Evolutionary conservation across 2,888 invertebrate species (phyloP).

Genomic region (Volucella zonaria): DNA sequence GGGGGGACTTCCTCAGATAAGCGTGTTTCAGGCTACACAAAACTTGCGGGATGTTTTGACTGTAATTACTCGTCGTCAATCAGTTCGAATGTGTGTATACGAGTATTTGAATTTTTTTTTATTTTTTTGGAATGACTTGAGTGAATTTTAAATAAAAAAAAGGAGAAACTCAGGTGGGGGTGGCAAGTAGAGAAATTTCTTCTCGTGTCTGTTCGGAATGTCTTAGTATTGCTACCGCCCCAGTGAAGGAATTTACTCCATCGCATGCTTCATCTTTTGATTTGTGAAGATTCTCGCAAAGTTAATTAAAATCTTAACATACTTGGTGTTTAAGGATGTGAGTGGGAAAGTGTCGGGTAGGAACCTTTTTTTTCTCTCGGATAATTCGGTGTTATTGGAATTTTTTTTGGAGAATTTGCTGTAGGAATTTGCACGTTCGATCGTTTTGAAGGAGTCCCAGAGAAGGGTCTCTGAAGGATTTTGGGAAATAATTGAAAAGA

Average conservation of each 20-base stretch:
- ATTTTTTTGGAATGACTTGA: background rate
- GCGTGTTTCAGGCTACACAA: background rate
- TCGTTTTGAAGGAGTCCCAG: background rate
- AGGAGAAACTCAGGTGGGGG: background rate
- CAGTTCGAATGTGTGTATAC: background rate
- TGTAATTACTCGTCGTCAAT: slow-evolving; percentile 41
- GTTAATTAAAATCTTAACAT: slow-evolving; percentile 56
- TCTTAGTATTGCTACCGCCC: background rate
- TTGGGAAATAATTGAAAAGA: slow-evolving; percentile 2
- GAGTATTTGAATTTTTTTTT: background rate
- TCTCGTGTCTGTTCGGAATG: background rate
- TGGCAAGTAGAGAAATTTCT: slow-evolving; percentile 7
- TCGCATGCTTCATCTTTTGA: background rate
- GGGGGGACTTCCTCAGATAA: background rate
- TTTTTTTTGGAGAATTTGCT: slow-evolving; percentile 8
- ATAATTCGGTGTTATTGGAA: slow-evolving; percentile 7
- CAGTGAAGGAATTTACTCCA: slow-evolving; percentile 11
- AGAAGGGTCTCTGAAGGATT: background rate
- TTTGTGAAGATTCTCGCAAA: slow-evolving; percentile 22
- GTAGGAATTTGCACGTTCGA: slow-evolving; percentile 20
- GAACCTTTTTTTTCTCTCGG: background rate
- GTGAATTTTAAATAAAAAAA: background rate
- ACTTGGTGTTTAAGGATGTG: background rate
- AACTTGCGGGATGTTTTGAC: background rate
- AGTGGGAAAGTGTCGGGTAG: background rate